Evolutionary conservation across 2,888 invertebrate genomes (phyloP).

Genomic region (Ariolimax columbianus): DNA sequence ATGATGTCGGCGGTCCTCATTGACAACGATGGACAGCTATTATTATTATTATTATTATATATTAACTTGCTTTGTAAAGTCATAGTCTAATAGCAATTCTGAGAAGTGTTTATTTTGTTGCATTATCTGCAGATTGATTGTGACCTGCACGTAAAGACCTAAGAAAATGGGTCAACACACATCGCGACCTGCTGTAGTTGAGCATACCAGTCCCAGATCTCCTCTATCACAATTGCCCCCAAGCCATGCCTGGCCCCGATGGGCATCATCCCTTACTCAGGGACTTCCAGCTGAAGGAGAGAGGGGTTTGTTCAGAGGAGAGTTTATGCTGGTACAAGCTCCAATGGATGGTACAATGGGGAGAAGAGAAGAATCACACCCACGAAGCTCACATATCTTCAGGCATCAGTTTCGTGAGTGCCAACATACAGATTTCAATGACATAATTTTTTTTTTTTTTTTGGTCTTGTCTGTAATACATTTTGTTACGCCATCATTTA

Average conservation of each 20-base stretch:
- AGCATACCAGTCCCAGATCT: slow-evolving; percentile 5
- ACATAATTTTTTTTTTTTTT: too few relatives aligned
- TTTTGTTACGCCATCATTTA: too few relatives aligned
- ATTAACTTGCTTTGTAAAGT: neutral
- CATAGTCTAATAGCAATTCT: neutral
- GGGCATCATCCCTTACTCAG: slow-evolving; percentile 42
- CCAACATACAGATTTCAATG: too few relatives aligned
- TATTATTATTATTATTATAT: neutral
- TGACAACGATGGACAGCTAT: too few relatives aligned
- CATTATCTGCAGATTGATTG: neutral
- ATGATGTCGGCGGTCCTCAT: too few relatives aligned
- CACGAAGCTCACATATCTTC: slow-evolving; percentile 14
- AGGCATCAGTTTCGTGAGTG: slow-evolving; percentile 38
- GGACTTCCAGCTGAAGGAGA: slow-evolving; percentile 45
- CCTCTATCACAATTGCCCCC: neutral
- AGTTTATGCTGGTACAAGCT: slow-evolving; percentile 47
- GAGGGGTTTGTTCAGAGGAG: slow-evolving; percentile 44
- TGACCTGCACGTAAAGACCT: neutral
- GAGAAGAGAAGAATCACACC: slow-evolving; percentile 27
- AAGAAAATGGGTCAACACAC: slow-evolving; percentile 38
- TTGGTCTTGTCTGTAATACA: too few relatives aligned
- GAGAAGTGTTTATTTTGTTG: neutral
- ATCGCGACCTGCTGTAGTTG: neutral
- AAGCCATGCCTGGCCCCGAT: slow-evolving; percentile 45
- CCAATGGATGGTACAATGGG: neutral